Evolutionary conservation across 1,140 invertebrate species (phyloP).

Genomic region (Sycophaga agraensis): DNA sequence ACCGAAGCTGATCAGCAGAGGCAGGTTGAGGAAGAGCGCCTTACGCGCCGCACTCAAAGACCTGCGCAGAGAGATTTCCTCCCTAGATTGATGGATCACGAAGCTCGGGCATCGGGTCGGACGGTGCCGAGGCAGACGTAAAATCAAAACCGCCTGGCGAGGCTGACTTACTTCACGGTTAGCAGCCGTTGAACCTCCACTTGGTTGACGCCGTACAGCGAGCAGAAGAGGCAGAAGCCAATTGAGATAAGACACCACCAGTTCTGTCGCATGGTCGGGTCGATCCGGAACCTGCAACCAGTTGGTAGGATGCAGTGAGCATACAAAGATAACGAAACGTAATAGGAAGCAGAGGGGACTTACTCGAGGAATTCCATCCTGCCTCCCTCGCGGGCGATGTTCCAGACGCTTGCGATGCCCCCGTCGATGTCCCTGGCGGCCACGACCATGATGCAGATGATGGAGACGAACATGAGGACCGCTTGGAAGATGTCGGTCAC

Average conservation of each 20-base stretch:
- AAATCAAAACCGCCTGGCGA: too few species aligned
- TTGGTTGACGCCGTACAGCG: constrained; percentile 83
- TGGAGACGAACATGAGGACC: constrained; percentile 71
- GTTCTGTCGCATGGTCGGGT: constrained; percentile 75
- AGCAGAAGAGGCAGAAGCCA: constrained; percentile 71
- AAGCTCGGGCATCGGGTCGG: too few species aligned
- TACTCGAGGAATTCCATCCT: constrained; percentile 46
- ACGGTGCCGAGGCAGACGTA: too few species aligned
- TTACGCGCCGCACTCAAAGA: constrained; percentile 65
- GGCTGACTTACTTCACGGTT: constrained; percentile 54
- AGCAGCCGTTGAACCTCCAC: constrained; percentile 52
- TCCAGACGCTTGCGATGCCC: constrained; percentile 65
- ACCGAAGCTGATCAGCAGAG: constrained; percentile 65
- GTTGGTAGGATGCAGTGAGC: too few species aligned
- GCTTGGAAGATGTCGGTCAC: constrained; percentile 85
- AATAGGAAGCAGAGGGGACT: constrained; percentile 11
- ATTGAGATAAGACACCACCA: constrained; percentile 74
- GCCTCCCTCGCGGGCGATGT: constrained; percentile 61
- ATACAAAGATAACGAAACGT: background rate
- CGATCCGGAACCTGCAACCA: constrained; percentile 47
- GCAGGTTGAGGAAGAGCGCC: constrained; percentile 67
- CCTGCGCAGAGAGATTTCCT: constrained; percentile 60
- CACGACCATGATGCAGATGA: constrained; percentile 46
- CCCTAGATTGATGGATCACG: too few species aligned
- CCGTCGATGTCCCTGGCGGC: constrained; percentile 70